Conservation (phyloP, 1,140 invertebrate genomes). For the Zaprionus tsacasi region DNA sequence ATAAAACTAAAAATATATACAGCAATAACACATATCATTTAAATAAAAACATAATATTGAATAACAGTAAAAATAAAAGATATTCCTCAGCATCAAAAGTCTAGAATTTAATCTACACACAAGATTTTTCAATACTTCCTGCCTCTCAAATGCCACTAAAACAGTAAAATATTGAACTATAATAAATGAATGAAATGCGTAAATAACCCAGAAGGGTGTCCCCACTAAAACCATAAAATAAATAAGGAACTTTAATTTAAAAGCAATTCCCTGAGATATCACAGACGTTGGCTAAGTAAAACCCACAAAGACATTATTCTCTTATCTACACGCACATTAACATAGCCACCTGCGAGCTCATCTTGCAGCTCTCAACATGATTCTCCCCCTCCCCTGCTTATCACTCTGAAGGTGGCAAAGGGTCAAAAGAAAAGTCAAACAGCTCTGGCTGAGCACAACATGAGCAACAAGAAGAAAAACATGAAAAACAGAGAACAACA, state of each 20-base stretch:
- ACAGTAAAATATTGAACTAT: background rate
- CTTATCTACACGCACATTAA: background rate
- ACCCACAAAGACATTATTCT: background rate
- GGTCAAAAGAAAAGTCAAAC: slow-evolving; percentile 5
- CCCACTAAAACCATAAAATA: background rate
- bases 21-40: too few relatives aligned
- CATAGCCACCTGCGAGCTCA: background rate
- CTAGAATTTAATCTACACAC: too few relatives aligned
- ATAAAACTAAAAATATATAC: too few relatives aligned
- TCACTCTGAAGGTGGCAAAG: slow-evolving; percentile 5
- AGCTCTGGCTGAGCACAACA: background rate
- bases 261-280: background rate
- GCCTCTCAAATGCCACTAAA: background rate
- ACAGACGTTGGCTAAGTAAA: background rate
- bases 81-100: too few relatives aligned
- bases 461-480: background rate
- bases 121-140: background rate
- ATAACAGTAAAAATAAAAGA: too few relatives aligned
- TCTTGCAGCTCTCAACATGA: background rate
- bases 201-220: too few relatives aligned
- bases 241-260: slow-evolving; percentile 5
- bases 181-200: background rate
- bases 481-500: background rate
- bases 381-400: background rate
- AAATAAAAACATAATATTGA: too few relatives aligned